Evolutionary conservation across 2,888 invertebrate species (phyloP), one percentile per base, ranked within the genome.

Genomic region (Ichneumoninae sp.): DNA sequence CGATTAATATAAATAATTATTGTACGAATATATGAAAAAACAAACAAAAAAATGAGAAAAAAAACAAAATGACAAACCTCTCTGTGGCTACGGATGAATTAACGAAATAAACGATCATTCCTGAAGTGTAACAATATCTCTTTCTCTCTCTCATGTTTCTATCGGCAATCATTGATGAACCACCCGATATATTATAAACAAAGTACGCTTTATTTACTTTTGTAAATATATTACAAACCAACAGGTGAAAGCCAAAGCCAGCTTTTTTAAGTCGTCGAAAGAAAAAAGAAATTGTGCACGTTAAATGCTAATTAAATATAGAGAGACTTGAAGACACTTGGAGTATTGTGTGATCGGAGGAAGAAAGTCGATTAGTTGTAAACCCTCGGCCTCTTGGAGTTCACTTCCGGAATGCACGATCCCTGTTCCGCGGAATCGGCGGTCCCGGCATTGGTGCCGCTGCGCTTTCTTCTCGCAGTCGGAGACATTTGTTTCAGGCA

Each of bases 401-500:
- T 87, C 13, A 80, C 83, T 76, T 88, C 87, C 10, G 79, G 70
- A 5, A 81, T 76, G 6, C 66, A 60, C 4, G 86, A 47, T 22
- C 80, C 78, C 57, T 83, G 80, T 50, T 81, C 78, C 1, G 73
- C 76, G 47, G 81, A 54, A 70, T 83, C 81, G 13, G 68, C 33
- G 47, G 54, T 54, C 19, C 76, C 83, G 54, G 60, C 68, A 7
- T 73, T 75, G 0, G 79, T 26, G 30, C 91, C 91, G 68, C 92
- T 93, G 40, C 93, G 91, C 85, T 94, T 94, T 73, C 93, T 90
- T 65, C 87, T 85, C 33, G 90, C 93, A 0, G 95, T 96, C 0
- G 98, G 98, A 0, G 97, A 97, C 90, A 96, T 95, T 91, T 98
- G 98, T 87, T 96, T 96, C 8, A 99, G 93, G 91, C 97, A 96